Evolutionary conservation across 2,888 invertebrate genomes (phyloP).

Genomic region (Andrena haemorrhoa): DNA sequence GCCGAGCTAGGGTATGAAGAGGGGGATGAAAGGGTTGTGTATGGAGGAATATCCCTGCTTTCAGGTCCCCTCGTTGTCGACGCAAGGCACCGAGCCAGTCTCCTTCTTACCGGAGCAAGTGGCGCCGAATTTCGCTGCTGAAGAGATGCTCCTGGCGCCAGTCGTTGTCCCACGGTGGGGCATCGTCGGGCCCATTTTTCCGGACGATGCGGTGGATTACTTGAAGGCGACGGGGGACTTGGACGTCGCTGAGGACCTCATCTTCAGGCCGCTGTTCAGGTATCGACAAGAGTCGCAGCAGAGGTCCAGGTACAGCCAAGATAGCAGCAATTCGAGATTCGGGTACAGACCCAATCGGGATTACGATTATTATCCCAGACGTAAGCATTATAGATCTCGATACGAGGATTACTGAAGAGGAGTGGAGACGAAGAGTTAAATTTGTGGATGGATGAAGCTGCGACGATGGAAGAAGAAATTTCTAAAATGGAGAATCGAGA

Average conservation of each 20-base stretch:
- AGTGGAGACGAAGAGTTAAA: neutral
- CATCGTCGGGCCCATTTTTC: slow-evolving; percentile 39
- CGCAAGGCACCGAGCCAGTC: neutral
- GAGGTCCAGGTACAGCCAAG: slow-evolving; percentile 49
- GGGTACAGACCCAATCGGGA: slow-evolving; percentile 57
- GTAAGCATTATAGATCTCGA: slow-evolving; percentile 53
- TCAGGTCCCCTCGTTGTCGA: slow-evolving; percentile 33
- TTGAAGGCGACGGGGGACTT: slow-evolving; percentile 69
- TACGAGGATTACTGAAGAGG: slow-evolving; percentile 57
- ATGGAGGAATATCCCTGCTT: slow-evolving; percentile 6
- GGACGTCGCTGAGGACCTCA: slow-evolving; percentile 81
- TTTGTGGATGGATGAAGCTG: too few species aligned
- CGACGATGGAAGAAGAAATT: too few species aligned
- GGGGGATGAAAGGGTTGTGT: neutral
- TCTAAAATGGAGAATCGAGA: too few species aligned
- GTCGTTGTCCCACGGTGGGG: slow-evolving; percentile 28
- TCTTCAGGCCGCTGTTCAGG: slow-evolving; percentile 81
- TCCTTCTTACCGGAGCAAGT: slow-evolving; percentile 3
- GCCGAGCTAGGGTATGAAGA: too few species aligned
- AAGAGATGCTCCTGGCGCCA: slow-evolving; percentile 34
- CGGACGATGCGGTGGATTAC: slow-evolving; percentile 30
- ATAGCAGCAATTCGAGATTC: slow-evolving; percentile 56
- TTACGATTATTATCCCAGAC: slow-evolving; percentile 62
- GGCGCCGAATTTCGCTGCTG: neutral
- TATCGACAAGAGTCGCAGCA: slow-evolving; percentile 77